Evolutionary conservation across 2,888 invertebrate genomes (phyloP).

Genomic region (Prenolepis imparis): DNA sequence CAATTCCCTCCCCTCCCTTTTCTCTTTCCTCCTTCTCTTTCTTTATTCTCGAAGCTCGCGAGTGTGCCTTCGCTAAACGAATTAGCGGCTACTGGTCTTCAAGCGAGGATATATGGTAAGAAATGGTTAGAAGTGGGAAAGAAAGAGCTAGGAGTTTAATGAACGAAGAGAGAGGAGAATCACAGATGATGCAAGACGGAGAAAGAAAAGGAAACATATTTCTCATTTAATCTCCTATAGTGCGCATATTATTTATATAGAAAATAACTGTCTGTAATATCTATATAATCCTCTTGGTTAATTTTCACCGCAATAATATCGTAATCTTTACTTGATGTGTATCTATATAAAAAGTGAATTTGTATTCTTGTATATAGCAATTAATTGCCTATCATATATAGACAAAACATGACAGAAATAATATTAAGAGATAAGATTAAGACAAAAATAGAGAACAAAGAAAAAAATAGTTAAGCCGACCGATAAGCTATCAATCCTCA

Average conservation of each 20-base stretch:
- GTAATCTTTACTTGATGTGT: background rate
- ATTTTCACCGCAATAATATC: background rate
- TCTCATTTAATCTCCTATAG: background rate
- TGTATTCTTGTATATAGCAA: background rate
- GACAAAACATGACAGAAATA: background rate
- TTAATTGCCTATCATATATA: background rate
- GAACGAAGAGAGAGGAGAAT: conserved; percentile 6
- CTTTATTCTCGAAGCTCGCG: conserved; percentile 63
- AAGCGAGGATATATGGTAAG: conserved; percentile 18
- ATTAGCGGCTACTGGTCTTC: conserved; percentile 60
- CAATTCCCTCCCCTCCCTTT: conserved; percentile 61
- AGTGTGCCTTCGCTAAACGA: conserved; percentile 75
- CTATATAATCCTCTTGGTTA: background rate
- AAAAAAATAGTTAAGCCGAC: conserved; percentile 27
- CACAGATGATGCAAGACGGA: conserved; percentile 20
- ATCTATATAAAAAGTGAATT: background rate
- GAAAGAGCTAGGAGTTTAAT: background rate
- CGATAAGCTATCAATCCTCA: conserved; percentile 39
- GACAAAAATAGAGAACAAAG: conserved; percentile 3
- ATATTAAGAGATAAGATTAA: conserved; percentile 13
- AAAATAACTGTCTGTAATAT: background rate
- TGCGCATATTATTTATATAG: background rate
- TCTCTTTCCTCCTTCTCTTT: background rate
- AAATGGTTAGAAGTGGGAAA: conserved; percentile 37
- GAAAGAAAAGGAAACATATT: conserved; percentile 19